A percentile compares a stretch with the other conserved stretches of the same genome.
Conservation (phyloP, 2,113 vertebrate genomes). For the Clupea harengus region DNA sequence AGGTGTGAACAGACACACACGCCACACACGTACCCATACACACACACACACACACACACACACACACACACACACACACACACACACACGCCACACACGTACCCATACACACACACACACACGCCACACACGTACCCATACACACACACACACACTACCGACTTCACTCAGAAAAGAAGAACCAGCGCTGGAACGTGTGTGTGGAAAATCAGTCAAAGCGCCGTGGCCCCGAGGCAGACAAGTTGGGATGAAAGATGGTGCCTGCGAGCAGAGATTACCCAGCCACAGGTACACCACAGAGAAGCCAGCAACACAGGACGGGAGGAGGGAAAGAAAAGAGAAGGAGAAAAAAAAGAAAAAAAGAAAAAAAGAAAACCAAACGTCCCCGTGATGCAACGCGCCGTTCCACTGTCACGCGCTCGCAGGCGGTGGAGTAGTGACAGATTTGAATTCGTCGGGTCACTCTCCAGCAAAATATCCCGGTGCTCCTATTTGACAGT, state of each 20-base stretch:
- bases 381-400: no score
- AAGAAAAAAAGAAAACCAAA: neutral
- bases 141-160: neutral
- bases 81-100: no score
- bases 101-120: neutral
- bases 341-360: neutral
- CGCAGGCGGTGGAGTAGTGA: neutral
- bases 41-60: constrained; percentile 1
- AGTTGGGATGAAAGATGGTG: neutral
- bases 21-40: no score
- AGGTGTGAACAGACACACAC: neutral
- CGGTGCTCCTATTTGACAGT: constrained; percentile 26
- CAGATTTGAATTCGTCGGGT: constrained; percentile 32
- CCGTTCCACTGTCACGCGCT: neutral
- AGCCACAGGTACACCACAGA: constrained; percentile 9
- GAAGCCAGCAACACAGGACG: neutral
- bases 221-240: constrained; percentile 10
- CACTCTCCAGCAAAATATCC: constrained; percentile 28
- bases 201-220: constrained; percentile 7
- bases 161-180: neutral
- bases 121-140: no score
- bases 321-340: neutral
- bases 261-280: constrained; percentile 1
- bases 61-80: neutral
- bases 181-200: neutral